Evolutionary conservation across 2,113 vertebrate species (phyloP).

Genomic region (Acanthisitta chloris): DNA sequence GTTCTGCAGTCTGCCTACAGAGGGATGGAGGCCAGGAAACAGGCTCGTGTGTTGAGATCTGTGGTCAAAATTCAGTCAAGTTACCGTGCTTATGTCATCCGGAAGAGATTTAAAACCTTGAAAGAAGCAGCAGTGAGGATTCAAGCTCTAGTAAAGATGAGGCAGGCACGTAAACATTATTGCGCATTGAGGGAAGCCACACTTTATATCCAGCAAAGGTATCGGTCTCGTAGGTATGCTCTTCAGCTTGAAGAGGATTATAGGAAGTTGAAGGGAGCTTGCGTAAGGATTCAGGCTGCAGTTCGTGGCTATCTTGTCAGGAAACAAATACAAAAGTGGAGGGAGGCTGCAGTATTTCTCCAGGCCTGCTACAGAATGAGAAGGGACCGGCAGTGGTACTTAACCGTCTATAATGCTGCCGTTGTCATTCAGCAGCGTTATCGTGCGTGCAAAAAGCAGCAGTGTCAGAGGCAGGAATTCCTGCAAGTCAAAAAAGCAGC

Average conservation of each 20-base stretch:
- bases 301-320: constrained; percentile 69
- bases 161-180: constrained; percentile 7
- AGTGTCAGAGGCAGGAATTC: constrained; percentile 43
- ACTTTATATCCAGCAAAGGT: constrained; percentile 36
- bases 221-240: constrained; percentile 10
- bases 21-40: constrained; percentile 49
- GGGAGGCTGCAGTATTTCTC: constrained; percentile 62
- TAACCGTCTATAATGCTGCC: constrained; percentile 58
- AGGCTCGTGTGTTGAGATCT: neutral
- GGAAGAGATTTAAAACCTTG: constrained; percentile 57
- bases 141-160: constrained; percentile 72
- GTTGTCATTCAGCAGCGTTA: constrained; percentile 77
- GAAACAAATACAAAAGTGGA: constrained; percentile 50
- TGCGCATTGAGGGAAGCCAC: constrained; percentile 16
- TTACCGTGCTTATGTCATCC: constrained; percentile 55
- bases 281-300: constrained; percentile 71
- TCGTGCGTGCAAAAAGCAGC: constrained; percentile 47
- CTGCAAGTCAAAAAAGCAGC: constrained; percentile 58
- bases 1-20: constrained; percentile 72
- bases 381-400: constrained; percentile 32
- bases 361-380: constrained; percentile 85
- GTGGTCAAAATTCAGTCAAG: constrained; percentile 72
- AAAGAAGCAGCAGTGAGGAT: constrained; percentile 61
- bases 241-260: constrained; percentile 23
- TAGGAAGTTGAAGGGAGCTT: constrained; percentile 34